phyloP scores from a whole-genome alignment of 2,113 vertebrate species.

The Oenanthe melanoleuca region DNA sequence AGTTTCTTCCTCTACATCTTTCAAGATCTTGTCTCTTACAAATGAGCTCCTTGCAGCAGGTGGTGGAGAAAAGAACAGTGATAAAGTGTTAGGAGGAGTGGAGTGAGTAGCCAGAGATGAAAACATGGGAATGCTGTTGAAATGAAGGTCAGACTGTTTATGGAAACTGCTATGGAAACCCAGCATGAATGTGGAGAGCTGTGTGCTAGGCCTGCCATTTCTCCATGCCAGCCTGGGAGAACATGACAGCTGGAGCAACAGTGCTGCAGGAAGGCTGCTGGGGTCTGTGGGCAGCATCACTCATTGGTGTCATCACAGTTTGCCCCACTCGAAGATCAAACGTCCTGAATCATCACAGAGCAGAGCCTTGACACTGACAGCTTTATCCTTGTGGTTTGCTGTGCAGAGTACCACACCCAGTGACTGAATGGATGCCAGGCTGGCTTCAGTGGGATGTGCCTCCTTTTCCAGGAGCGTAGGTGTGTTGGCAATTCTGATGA shows the following conservation, averaged over 20 bases:
- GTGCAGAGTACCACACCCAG: rapidly evolving
- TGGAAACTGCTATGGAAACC: not conserved
- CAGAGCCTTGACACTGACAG: not conserved
- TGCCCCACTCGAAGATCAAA: not conserved
- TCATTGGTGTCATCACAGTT: not conserved
- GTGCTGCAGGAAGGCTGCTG: rapidly evolving
- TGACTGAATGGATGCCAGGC: not conserved
- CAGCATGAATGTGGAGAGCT: not conserved
- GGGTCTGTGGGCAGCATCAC: rapidly evolving
- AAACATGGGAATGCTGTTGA: not conserved
- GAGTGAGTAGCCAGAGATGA: not conserved
- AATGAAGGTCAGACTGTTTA: not conserved
- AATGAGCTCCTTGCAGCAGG: not conserved
- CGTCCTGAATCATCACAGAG: not conserved
- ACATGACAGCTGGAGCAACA: not conserved
- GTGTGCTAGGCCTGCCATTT: not conserved
- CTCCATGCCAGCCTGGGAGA: not conserved
- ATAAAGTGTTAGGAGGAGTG: not conserved
- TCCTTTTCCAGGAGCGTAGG: not conserved
- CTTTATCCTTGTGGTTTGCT: not conserved
- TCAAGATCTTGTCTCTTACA: not conserved
- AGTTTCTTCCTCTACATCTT: not conserved
- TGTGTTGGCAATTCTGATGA: not conserved
- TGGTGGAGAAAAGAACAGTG: not conserved
- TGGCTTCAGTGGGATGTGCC: not conserved